Evolutionary conservation across 2,888 invertebrate genomes (phyloP).

Genomic region (Julus scanicus): DNA sequence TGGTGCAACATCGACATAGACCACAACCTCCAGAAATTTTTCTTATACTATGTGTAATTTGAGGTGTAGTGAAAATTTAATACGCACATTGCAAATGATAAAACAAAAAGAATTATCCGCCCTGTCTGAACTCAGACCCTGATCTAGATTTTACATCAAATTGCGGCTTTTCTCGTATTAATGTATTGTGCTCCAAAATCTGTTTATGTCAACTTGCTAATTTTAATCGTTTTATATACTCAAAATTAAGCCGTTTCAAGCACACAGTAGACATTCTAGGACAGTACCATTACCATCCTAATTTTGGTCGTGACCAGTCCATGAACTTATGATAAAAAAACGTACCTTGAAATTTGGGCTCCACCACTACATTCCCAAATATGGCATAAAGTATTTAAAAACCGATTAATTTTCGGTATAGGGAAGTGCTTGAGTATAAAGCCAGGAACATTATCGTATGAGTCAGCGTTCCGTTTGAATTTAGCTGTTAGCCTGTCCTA

Average conservation of each 20-base stretch:
- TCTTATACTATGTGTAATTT: too few species aligned
- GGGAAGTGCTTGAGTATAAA: conserved; percentile 10
- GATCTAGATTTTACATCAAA: not conserved
- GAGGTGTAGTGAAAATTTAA: too few species aligned
- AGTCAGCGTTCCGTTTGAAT: conserved; percentile 28
- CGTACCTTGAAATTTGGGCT: conserved; percentile 22
- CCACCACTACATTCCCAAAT: not conserved
- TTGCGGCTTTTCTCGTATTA: not conserved
- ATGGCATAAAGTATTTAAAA: not conserved
- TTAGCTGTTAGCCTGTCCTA: not conserved
- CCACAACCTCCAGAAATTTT: not conserved
- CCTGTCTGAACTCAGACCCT: not conserved
- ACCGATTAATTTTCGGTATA: not conserved
- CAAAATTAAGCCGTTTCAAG: not conserved
- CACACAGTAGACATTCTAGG: not conserved
- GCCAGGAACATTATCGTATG: not conserved
- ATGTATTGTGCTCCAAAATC: not conserved
- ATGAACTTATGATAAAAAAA: conserved; percentile 38
- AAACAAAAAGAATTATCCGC: too few species aligned
- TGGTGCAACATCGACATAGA: not conserved
- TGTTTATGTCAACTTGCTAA: not conserved
- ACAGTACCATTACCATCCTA: not conserved
- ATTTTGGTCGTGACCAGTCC: conserved; percentile 36
- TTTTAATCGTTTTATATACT: not conserved
- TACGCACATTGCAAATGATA: too few species aligned